Percentiles rank a stretch among this genome's conserved stretches.
These are phyloP conservation scores for Macrosoma leucophasiata DNA, from an alignment of 2,888 invertebrate species.

Conservation along the genomic window DNA sequence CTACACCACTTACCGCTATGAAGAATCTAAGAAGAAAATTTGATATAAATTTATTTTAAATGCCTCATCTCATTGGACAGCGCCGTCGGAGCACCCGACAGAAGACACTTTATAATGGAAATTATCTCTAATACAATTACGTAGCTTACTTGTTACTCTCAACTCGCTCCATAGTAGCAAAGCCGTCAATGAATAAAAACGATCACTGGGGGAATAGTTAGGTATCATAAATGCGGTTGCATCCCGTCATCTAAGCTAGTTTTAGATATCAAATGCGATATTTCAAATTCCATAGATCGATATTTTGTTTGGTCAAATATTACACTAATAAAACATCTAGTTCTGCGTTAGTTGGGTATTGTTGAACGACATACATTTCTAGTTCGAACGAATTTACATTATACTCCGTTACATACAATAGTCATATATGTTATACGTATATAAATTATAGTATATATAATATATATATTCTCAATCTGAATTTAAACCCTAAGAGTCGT, in stretches of 20 bases:
- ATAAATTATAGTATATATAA: conserved; percentile 50
- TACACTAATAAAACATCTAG: conserved; percentile 47
- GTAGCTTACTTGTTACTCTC: conserved; percentile 50
- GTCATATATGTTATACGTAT: conserved; percentile 36
- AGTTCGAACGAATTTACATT: conserved; percentile 62
- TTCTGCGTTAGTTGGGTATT: conserved; percentile 38
- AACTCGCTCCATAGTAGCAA: conserved; percentile 35
- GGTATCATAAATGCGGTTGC: conserved; percentile 60
- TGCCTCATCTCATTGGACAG: conserved; percentile 39
- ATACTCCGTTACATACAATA: conserved; percentile 52
- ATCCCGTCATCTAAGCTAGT: conserved; percentile 38
- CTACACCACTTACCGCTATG: conserved; percentile 42
- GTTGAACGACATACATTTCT: conserved; percentile 61
- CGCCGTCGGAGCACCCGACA: conserved; percentile 37
- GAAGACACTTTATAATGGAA: conserved; percentile 63
- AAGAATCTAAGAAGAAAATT: conserved; percentile 47
- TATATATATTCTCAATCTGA: conserved; percentile 59
- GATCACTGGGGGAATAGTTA: conserved; percentile 45
- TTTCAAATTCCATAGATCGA: conserved; percentile 50
- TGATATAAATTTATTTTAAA: conserved; percentile 50
- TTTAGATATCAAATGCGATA: conserved; percentile 46
- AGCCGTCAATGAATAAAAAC: conserved; percentile 40
- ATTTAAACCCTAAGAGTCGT: conserved; percentile 62
- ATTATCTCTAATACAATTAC: conserved; percentile 62
- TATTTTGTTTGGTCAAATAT: conserved; percentile 58